Conservation (phyloP, 2,113 vertebrate species). For the Seriola quinqueradiata region DNA sequence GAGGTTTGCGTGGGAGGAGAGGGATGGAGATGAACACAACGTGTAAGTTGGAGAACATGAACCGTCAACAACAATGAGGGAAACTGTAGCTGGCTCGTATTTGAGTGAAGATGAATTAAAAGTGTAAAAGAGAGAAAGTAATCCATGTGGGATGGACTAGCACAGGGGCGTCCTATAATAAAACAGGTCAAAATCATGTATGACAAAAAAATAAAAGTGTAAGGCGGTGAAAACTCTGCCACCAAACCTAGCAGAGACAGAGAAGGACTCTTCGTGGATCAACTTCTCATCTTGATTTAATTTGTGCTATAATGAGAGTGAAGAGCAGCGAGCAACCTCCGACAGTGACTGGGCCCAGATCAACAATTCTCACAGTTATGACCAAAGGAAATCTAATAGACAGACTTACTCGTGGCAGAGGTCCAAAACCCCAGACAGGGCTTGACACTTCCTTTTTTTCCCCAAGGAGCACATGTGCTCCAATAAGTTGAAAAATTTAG, state of each 20-base stretch:
- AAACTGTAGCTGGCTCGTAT: background rate
- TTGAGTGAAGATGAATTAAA: background rate
- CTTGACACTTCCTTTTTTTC: too few species aligned
- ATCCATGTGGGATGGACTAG: background rate
- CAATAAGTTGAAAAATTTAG: too few species aligned
- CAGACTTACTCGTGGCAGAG: background rate
- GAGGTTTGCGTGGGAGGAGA: background rate
- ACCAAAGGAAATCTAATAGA: conserved; percentile 10
- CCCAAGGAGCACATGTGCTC: too few species aligned
- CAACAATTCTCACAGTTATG: background rate
- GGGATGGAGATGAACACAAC: background rate
- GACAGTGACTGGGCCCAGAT: conserved; percentile 4
- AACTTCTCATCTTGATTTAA: background rate
- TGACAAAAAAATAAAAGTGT: background rate
- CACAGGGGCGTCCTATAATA: background rate
- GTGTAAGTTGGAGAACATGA: background rate
- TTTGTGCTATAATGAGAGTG: background rate
- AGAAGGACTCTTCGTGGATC: background rate
- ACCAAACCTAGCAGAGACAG: background rate
- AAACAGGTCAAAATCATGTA: conserved; percentile 2
- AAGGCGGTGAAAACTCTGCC: background rate
- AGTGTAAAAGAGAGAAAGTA: background rate
- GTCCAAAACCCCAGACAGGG: background rate
- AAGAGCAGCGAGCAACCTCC: too few species aligned
- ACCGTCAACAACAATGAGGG: background rate